Base-by-base conservation (phyloP, 2,113 vertebrate genomes). In the Laticauda colubrina region DNA sequence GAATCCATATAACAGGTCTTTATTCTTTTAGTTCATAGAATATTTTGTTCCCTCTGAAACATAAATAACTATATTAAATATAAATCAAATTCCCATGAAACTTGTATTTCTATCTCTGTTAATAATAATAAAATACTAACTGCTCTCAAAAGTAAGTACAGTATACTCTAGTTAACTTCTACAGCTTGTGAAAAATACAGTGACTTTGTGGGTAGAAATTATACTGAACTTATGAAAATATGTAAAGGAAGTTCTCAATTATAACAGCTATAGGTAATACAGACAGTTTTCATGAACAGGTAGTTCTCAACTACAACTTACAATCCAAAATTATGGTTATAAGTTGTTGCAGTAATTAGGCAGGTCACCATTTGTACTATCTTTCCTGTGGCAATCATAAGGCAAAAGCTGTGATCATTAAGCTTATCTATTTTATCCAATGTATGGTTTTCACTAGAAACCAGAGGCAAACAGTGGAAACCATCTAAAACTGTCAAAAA, bases 11-110 rank as follows among this genome's bases (percentile, higher is more conserved):
- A 0, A 89, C 94, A 87, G 9, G 5, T 57, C 89, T 53, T 1
- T 18, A 43, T 92, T 91, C n/a, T 88, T 45, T 92, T 89, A 48
- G 45, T 34, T 90, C 92, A 43, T 14, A 0, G 61, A 9, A n/a
- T 94, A 90, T 43, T 39, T 39, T 0, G 12, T 93, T 94, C 90
- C 93, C 88, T 92, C 93, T 96, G 87, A 26, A 95, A n/a, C 90
- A 91, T 11, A 43, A 95, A 87, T 88, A 21, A 24, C 86, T 14
- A 90, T 43, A n/a, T 69, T 90, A 18, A 91, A 26, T 29, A 90
- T 18, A 94, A 64, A 5, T 93, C 7, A 87, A 2, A 6, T 92
- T 86, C 29, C 24, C 91, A 89, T 1, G 10, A 91, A 93, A 6
- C 89, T 61, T 91, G 64, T 59, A 53, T 93, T 93, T 45, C 1